Conservation (phyloP, 1,140 invertebrate species). For the Mesaphorura yosii region DNA sequence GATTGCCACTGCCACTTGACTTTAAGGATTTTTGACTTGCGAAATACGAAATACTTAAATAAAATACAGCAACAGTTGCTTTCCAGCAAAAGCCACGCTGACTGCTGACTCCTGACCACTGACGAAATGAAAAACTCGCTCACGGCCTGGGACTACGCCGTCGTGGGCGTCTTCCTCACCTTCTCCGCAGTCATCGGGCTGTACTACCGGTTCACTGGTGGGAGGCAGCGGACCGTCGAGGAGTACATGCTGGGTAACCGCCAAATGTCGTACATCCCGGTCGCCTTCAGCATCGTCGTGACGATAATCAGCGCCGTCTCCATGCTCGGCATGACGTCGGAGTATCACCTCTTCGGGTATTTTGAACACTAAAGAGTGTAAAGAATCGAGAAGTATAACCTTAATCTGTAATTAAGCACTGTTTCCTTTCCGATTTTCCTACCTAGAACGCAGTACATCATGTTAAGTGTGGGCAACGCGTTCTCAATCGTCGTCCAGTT, state of each 20-base stretch:
- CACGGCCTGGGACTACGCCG: conserved; percentile 47
- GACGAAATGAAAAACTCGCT: too few relatives aligned
- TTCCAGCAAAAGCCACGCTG: too few relatives aligned
- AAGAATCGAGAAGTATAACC: too few relatives aligned
- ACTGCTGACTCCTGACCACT: too few relatives aligned
- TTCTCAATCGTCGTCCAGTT: conserved; percentile 68
- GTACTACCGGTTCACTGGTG: conserved; percentile 72
- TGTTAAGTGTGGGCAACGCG: conserved; percentile 69
- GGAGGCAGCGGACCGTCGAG: conserved; percentile 69
- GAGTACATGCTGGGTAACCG: conserved; percentile 69
- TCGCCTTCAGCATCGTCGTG: conserved; percentile 76
- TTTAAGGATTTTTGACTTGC: too few relatives aligned
- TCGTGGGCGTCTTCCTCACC: conserved; percentile 48
- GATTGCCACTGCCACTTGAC: too few relatives aligned
- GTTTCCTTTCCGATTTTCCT: too few relatives aligned
- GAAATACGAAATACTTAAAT: too few relatives aligned
- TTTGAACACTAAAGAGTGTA: too few relatives aligned
- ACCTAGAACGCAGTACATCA: conserved; percentile 69
- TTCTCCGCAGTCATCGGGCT: conserved; percentile 60
- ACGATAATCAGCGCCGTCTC: conserved; percentile 94
- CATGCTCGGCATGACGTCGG: conserved; percentile 72
- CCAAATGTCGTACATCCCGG: conserved; percentile 43
- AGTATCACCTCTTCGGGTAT: conserved; percentile 71
- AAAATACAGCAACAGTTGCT: too few relatives aligned
- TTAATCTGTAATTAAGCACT: too few relatives aligned